Conservation (phyloP, 2,113 vertebrate species). For the Chionomys nivalis region DNA sequence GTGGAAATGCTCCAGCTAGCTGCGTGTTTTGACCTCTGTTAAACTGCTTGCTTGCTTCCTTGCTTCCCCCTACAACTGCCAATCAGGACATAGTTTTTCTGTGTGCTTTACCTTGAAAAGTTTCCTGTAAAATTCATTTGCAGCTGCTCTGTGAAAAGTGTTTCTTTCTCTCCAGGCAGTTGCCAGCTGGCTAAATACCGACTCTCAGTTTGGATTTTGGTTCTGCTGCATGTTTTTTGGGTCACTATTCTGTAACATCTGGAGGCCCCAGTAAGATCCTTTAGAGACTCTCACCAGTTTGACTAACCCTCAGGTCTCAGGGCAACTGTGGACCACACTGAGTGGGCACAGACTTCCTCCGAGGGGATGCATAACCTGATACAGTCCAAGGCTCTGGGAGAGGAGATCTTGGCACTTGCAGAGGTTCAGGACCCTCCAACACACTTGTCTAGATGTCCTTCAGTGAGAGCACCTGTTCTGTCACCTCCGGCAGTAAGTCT, state of each 20-base stretch:
- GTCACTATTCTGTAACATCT: neutral
- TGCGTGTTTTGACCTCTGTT: neutral
- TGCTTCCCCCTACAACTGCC: neutral
- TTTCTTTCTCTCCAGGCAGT: neutral
- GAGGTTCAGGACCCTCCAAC: neutral
- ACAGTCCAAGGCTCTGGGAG: neutral
- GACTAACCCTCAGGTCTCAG: neutral
- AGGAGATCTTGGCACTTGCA: neutral
- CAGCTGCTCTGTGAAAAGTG: neutral
- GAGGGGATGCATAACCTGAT: neutral
- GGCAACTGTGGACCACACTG: neutral
- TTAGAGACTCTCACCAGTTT: neutral
- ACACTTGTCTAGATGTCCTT: neutral
- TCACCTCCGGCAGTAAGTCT: neutral
- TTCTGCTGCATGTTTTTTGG: neutral
- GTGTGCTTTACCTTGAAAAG: neutral
- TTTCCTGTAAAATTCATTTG: neutral
- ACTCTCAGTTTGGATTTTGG: neutral
- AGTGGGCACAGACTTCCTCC: neutral
- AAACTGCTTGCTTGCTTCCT: neutral
- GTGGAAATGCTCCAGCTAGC: neutral
- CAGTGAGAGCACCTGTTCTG: neutral
- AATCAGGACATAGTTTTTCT: neutral
- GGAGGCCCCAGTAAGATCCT: neutral
- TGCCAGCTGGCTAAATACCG: neutral